Percentiles rank a stretch among this genome's conserved stretches.
phyloP scores from a whole-genome alignment of 1,140 invertebrate species.

The Drosophila truncata region DNA sequence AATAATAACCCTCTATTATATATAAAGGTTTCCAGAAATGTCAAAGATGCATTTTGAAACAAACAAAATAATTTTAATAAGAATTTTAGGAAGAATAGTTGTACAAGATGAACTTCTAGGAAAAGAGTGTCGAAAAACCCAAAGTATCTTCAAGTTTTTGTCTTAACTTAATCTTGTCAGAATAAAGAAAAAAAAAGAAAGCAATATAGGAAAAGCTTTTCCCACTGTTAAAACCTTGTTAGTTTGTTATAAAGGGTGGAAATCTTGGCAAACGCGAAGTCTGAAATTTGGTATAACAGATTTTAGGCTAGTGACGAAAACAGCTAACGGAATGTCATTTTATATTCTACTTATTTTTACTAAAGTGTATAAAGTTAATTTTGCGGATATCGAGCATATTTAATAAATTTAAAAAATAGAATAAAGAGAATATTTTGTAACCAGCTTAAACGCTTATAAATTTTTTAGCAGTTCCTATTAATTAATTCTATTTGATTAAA shows the following conservation, averaged over 20 bases:
- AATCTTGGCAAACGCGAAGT: not conserved
- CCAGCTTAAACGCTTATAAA: too few species aligned
- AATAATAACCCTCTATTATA: not conserved
- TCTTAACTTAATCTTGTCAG: not conserved
- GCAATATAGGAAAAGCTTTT: not conserved
- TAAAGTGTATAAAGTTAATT: not conserved
- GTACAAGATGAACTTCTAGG: not conserved
- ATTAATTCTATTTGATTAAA: too few species aligned
- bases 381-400: not conserved
- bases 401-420: too few species aligned
- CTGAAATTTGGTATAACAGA: not conserved
- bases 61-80: not conserved
- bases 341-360: too few species aligned
- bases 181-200: not conserved
- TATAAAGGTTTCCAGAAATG: not conserved
- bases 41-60: not conserved
- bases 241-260: not conserved
- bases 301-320: conserved; percentile 1
- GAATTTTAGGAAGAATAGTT: too few species aligned
- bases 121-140: not conserved
- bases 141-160: not conserved
- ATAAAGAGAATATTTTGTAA: too few species aligned
- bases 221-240: not conserved
- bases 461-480: too few species aligned
- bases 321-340: not conserved